Base-by-base conservation (phyloP, 2,113 vertebrate genomes). In the Amblyornis subalaris region DNA sequence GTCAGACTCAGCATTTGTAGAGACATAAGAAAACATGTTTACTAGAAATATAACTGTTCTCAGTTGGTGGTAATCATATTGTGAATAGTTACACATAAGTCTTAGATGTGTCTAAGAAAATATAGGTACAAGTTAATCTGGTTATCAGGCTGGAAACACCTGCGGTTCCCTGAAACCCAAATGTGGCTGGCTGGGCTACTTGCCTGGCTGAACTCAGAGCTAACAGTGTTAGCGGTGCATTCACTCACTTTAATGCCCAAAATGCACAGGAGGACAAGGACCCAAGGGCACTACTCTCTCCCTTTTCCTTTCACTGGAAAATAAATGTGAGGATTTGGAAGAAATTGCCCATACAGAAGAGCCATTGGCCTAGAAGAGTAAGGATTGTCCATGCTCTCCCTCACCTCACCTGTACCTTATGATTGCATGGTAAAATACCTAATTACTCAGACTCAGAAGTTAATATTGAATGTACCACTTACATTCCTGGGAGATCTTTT, bases 91-190 rank as follows among this genome's bases (percentile, higher is more conserved):
- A 38, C 36, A 64, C 12, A 78, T 44, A 4, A 28, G 65, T 35
- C 61, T 86, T 61, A 48, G 55, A 64, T 22, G n/a, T 38, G 20
- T 11, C 19, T 62, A n/a, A 42, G 72, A 90, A 91, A 82, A 57
- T 12, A 7, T 1, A 61, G 55, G 12, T 23, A 29, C 14, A 66
- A 66, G 8, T 60, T 55, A 76, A 64, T 14, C 3, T 1, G 11
- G 10, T 58, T 57, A 42, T 28, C 10, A 31, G 33, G 33, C 50
- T 66, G 45, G 35, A 53, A 83, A 73, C 23, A 35, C 9, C 21
- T 6, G 1, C 0, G 0, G 5, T 50, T 80, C 44, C 40, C 25
- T 22, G 51, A 71, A 74, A 13, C 11, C 26, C 14, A 6, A 8
- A 4, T 21, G 17, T 13, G 35, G 29, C 22, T 77, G 33, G 8